Conservation (phyloP, 2,797 vertebrate genomes). For the Sandelia bainsii region DNA sequence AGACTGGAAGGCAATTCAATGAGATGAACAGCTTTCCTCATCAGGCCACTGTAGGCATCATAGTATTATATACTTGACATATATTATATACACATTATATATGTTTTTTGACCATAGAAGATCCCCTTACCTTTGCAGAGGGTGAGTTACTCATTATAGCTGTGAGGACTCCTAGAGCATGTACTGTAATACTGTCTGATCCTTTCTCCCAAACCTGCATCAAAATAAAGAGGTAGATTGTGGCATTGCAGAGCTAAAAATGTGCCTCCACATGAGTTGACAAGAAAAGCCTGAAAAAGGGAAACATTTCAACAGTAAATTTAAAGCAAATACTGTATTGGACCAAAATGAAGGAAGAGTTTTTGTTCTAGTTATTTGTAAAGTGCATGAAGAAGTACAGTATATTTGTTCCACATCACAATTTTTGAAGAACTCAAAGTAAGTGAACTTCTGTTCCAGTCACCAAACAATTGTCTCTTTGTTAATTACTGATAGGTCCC, state of each 20-base stretch:
- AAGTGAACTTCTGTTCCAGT: slow-evolving; percentile 36
- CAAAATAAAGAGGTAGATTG: slow-evolving; percentile 41
- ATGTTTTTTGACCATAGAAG: neutral
- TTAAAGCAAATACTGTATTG: slow-evolving; percentile 4
- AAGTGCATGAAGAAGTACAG: slow-evolving; percentile 29
- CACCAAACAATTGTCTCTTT: slow-evolving; percentile 57
- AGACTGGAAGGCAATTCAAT: slow-evolving; percentile 46
- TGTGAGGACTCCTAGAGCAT: slow-evolving; percentile 92
- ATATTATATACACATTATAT: neutral
- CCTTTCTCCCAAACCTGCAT: slow-evolving; percentile 86
- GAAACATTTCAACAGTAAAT: neutral
- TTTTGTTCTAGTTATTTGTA: slow-evolving; percentile 10
- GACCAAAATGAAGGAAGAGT: slow-evolving; percentile 19
- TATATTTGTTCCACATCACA: slow-evolving; percentile 14
- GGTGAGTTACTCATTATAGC: slow-evolving; percentile 96
- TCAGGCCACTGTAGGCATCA: slow-evolving; percentile 1
- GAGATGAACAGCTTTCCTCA: slow-evolving; percentile 32
- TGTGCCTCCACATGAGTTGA: slow-evolving; percentile 6
- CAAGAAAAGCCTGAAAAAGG: neutral
- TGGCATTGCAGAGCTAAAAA: slow-evolving; percentile 2
- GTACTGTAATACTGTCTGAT: slow-evolving; percentile 92
- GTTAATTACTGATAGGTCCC: slow-evolving; percentile 56
- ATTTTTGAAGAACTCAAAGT: slow-evolving; percentile 39
- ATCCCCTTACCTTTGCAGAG: slow-evolving; percentile 91
- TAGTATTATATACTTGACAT: neutral